phyloP scores from a whole-genome alignment of 2,113 vertebrate genomes.

The Dipodomys merriami region DNA sequence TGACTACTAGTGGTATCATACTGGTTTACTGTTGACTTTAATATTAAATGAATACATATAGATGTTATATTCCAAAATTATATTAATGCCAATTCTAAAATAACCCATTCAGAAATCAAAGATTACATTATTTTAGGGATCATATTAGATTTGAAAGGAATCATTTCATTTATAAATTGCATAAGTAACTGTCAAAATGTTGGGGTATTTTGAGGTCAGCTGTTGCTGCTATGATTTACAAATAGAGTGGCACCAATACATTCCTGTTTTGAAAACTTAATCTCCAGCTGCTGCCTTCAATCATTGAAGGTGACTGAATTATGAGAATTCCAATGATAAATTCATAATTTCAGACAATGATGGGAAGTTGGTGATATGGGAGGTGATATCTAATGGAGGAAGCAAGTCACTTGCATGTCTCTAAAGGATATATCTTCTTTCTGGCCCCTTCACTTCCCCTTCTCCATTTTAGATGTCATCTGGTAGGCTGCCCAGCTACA shows the following conservation, averaged over 20 bases:
- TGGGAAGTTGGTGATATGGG: too few relatives aligned
- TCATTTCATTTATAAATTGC: not conserved
- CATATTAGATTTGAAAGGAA: not conserved
- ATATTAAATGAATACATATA: not conserved
- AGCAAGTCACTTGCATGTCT: too few relatives aligned
- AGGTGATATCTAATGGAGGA: too few relatives aligned
- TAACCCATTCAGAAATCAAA: not conserved
- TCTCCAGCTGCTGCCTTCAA: not conserved
- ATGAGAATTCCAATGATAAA: not conserved
- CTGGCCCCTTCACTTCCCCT: too few relatives aligned
- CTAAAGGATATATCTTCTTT: not conserved
- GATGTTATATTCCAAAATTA: not conserved
- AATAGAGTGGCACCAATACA: not conserved
- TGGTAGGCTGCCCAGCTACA: too few relatives aligned
- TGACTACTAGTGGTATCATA: not conserved
- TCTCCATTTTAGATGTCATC: not conserved
- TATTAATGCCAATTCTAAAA: not conserved
- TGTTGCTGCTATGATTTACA: not conserved
- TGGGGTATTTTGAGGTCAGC: not conserved
- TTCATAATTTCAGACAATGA: too few relatives aligned
- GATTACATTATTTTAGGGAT: constrained; percentile 1
- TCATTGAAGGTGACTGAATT: not conserved
- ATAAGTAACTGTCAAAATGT: not conserved
- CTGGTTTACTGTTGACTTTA: rapidly evolving
- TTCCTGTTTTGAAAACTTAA: not conserved